Evolutionary conservation across 2,888 invertebrate species (phyloP), one percentile per base, ranked within the genome.

Genomic region (Sarcophaga rosellei): DNA sequence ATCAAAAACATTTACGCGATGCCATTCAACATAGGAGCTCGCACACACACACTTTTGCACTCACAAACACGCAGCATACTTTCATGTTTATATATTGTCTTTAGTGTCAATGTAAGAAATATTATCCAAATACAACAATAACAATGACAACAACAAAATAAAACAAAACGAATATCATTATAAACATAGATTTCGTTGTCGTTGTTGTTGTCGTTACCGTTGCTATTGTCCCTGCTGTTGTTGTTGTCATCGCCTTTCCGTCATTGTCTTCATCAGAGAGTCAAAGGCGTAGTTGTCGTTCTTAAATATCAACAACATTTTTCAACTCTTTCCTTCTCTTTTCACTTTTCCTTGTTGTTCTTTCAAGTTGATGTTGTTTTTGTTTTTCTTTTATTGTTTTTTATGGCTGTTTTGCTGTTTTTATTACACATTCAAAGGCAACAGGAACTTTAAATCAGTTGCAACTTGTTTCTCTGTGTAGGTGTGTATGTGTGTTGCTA

Each of bases 1-100:
- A 86, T 86, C 86, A 86, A 86, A 86, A 86, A 77, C 83, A 86
- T 86, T 77, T 82, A 80, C 86, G 77, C 83, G 76, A 80, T 86
- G 68, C 59, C 47, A 47, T 15, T 35, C 35, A 35, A 47, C 47
- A 47, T 4, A 12, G 47, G 15, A 15, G 6, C 47, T 15, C 8
- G 10, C 47, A 10, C 47, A 47, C 47, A 47, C 12, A 11, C 15
- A 47, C 45, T 12, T 65, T 20, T 44, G 1, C 66, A 44, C 20
- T 10, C 25, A 23, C 23, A 66, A n/a, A 61, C 53, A 53, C 15
- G 47, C n/a, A n/a, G 47, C n/a, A 8, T 17, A 44, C 12, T 44
- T 3, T 10, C 23, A 70, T n/a, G 57, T 12, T 21, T 10, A 35
- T 25, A 35, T 10, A 35, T 35, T 35, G 35, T 35, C 10, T 35